These are phyloP conservation scores for Montipora cactus DNA, from an alignment of 64 coral and sea anemone genomes.

Conservation along the genomic window DNA sequence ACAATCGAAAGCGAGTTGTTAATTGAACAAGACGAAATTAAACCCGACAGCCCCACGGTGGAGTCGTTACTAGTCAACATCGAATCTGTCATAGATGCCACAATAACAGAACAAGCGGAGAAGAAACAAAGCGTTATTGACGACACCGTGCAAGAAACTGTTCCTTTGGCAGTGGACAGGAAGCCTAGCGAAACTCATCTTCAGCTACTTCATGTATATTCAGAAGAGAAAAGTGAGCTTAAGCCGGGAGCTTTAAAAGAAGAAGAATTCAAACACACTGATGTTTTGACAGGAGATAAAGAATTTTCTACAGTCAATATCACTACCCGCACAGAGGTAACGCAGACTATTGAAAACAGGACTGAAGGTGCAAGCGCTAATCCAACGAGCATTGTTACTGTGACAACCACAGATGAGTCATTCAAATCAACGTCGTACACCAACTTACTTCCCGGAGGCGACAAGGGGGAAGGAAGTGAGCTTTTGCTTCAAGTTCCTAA, in stretches of 20 bases:
- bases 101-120: neutral
- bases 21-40: neutral
- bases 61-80: neutral
- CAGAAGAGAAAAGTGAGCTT: neutral
- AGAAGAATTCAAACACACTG: neutral
- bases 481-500: conserved; percentile 1
- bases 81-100: neutral
- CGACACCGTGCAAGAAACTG: conserved; percentile 26
- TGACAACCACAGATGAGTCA: neutral
- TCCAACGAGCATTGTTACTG: neutral
- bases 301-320: neutral
- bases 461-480: neutral
- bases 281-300: neutral
- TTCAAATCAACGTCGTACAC: neutral
- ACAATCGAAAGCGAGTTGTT: neutral
- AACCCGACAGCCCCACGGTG: neutral
- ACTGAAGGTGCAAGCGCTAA: too few relatives aligned
- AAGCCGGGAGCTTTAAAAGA: neutral
- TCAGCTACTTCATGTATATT: neutral
- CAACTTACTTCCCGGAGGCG: neutral
- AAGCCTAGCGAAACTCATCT: neutral
- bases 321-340: neutral
- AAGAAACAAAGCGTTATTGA: neutral
- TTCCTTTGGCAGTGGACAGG: neutral
- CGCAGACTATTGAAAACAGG: neutral